Evolutionary conservation across 2,888 invertebrate species (phyloP), one percentile per base, ranked within the genome.

Genomic region (Apamea sordens): DNA sequence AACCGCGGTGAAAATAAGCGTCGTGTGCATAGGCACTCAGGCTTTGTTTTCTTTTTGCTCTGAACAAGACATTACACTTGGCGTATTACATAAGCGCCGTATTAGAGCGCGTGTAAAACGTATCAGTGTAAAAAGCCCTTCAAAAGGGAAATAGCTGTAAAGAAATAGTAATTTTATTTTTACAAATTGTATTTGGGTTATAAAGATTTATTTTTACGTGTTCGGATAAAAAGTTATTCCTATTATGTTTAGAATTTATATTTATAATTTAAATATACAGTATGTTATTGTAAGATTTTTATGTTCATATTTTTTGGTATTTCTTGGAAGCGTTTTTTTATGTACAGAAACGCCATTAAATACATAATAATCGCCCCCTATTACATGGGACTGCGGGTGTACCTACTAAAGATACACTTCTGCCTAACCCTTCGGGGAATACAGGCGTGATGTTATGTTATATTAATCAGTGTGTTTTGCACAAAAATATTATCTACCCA

Each of bases 201-300:
- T 44, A 74, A 78, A 71, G 47, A 65, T 73, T 69, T 75, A 75
- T 86, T 73, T 86, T 79, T 75, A 77, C 21, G 64, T 78, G 59
- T 78, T 76, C 21, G 41, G 21, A 73, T 72, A 44, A 32, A 63
- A 77, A 65, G 18, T 44, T 79, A 73, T 82, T 80, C 77, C 84
- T 88, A 87, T 79, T 82, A 79, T 68, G 61, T 82, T 82, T 83
- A 84, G 67, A 82, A 61, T 73, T 28, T 65, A 84, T 61, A 70
- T 86, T 82, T 73, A 47, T 73, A 61, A 77, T 80, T 77, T 32
- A 67, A 81, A 80, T 85, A 80, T 83, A 87, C 79, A 79, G 41
- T 87, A 76, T 67, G n/a, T 69, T 77, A 76, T 28, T 61, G 36
- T 63, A 63, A 72, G 56, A 7, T 73, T 75, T 36, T 77, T 64